phyloP scores from a whole-genome alignment of 2,888 invertebrate species.

The Therioaphis trifolii region DNA sequence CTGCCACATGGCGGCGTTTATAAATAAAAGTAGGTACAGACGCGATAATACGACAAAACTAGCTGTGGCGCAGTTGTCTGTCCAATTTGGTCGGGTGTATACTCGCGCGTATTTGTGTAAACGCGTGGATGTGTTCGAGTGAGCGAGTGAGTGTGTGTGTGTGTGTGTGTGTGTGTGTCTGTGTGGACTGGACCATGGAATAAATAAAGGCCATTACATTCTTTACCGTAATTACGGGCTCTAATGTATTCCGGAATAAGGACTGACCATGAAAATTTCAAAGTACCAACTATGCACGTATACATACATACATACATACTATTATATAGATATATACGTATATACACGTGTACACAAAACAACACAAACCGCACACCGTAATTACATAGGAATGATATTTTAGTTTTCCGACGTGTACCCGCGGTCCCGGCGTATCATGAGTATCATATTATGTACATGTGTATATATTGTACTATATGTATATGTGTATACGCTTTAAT shows the following conservation, averaged over 20 bases:
- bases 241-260: constrained; percentile 62
- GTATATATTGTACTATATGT: background rate
- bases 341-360: constrained; percentile 24
- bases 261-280: constrained; percentile 53
- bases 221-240: constrained; percentile 53
- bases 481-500: background rate
- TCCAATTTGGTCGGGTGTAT: background rate
- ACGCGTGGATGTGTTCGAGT: too few species aligned
- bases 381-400: constrained; percentile 62
- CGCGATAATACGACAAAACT: too few species aligned
- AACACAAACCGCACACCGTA: constrained; percentile 57
- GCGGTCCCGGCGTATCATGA: constrained; percentile 32
- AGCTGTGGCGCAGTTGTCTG: background rate
- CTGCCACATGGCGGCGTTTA: too few species aligned
- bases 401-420: constrained; percentile 59
- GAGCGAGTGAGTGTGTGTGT: background rate
- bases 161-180: background rate
- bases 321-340: background rate
- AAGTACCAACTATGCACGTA: constrained; percentile 26
- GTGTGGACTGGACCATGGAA: constrained; percentile 49
- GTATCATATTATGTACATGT: background rate
- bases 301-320: too few species aligned
- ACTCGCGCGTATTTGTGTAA: background rate
- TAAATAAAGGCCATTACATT: constrained; percentile 57
- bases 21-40: too few species aligned